A percentile compares a stretch with the other conserved stretches of the same genome.
phyloP scores from a whole-genome alignment of 2,888 invertebrate species.

The Thecophora atra region DNA sequence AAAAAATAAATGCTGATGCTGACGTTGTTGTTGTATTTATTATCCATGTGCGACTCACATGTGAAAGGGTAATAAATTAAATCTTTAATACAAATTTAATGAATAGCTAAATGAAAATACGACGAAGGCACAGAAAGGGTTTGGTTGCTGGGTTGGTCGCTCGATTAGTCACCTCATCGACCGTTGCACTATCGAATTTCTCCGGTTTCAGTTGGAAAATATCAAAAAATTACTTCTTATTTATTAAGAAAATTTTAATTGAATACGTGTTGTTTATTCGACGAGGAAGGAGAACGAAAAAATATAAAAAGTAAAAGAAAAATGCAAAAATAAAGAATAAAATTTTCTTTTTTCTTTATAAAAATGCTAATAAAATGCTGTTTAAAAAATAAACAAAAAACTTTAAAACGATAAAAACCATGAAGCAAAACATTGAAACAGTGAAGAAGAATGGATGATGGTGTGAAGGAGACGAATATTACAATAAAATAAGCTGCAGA shows the following conservation, averaged over 20 bases:
- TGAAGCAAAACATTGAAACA: neutral
- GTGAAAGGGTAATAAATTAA: slow-evolving; percentile 28
- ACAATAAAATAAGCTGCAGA: slow-evolving; percentile 5
- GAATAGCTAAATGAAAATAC: slow-evolving; percentile 29
- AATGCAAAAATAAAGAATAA: too few relatives aligned
- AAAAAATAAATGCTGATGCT: too few relatives aligned
- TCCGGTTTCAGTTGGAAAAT: neutral
- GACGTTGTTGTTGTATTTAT: neutral
- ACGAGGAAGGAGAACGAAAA: too few relatives aligned
- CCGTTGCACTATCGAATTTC: neutral
- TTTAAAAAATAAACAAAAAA: slow-evolving; percentile 2
- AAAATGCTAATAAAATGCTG: too few relatives aligned
- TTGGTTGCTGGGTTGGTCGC: neutral
- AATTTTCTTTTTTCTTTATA: too few relatives aligned
- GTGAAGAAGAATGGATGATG: neutral
- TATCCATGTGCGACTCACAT: slow-evolving; percentile 15
- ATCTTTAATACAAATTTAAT: slow-evolving; percentile 34
- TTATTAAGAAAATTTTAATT: too few relatives aligned
- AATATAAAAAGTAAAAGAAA: too few relatives aligned
- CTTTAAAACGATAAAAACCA: slow-evolving; percentile 9
- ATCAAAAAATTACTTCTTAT: too few relatives aligned
- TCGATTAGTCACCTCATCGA: neutral
- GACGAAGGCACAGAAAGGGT: slow-evolving; percentile 29
- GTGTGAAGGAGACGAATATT: neutral
- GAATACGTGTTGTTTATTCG: too few relatives aligned